phyloP scores from a whole-genome alignment of 2,113 vertebrate species.

The Tapirus terrestris region DNA sequence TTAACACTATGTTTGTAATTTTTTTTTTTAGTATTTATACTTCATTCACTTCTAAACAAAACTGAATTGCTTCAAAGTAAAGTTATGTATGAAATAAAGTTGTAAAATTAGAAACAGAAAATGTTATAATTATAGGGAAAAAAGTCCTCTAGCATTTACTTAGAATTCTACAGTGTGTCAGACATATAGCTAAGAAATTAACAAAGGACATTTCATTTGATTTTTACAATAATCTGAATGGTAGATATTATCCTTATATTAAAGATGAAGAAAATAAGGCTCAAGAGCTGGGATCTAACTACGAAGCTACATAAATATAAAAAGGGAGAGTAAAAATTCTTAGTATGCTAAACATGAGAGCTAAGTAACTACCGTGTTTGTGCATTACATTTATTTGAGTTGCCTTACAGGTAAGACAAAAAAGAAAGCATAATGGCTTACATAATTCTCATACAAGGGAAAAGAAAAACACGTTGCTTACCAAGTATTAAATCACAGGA shows the following conservation, averaged over 20 bases:
- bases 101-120: slow-evolving; percentile 20
- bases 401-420: slow-evolving; percentile 39
- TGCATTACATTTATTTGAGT: neutral
- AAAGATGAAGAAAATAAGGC: neutral
- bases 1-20: neutral
- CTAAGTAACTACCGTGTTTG: neutral
- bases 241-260: neutral
- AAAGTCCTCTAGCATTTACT: neutral
- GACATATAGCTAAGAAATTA: neutral
- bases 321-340: neutral
- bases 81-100: neutral
- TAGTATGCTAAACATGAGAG: neutral
- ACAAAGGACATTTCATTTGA: neutral
- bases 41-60: neutral
- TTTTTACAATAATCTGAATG: slow-evolving; percentile 28
- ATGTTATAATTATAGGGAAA: neutral
- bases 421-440: neutral
- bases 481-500: slow-evolving; percentile 48
- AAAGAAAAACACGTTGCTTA: slow-evolving; percentile 30
- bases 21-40: neutral
- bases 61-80: neutral
- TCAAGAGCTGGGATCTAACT: neutral
- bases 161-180: neutral
- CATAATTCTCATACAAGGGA: slow-evolving; percentile 15
- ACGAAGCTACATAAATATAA: neutral